Base-by-base conservation (phyloP, 2,113 vertebrate species). In the Ancistrus triradiatus region DNA sequence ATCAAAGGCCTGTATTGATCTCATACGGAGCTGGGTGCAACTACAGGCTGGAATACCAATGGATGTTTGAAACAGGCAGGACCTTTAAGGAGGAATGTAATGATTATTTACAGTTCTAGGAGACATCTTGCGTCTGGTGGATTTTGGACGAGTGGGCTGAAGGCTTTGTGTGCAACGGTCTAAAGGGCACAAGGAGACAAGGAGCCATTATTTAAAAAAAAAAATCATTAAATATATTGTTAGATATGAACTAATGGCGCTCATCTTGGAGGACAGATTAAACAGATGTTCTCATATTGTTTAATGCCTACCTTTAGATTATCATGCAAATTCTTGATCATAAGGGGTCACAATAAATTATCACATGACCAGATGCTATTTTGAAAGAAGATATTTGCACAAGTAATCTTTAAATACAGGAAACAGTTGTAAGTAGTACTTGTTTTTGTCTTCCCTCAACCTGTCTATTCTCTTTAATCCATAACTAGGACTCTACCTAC, bases 261-360 rank as follows among this genome's bases (percentile, higher is more conserved):
- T 80, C 74, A 80, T 72, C 70, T 72, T 72, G 62, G 47, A 59
- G 68, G 84, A 81, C 85, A 81, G 83, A 85, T 87, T 83, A 82
- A 82, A 80, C 82, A 71, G 81, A 83, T 79, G 79, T 85, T 87
- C 82, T 85, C 81, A 78, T 81, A 84, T 86, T 77, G 65, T 81
- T 83, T 80, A 80, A 81, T 75, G 71, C 72, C 73, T n/a, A n/a
- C n/a, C n/a, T n/a, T n/a, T n/a, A 74, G 62, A 77, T 78, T 77
- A 84, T 79, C 74, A 55, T 66, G 71, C 42, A 10, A 53, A 79
- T 73, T 67, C 73, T 78, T 60, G 13, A 73, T 78, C 76, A 76
- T 19, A 58, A 46, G 43, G 58, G 37, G 66, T 67, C 51, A 70
- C 56, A 60, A 73, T 78, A 80, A 75, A 77, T 78, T 84, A 80